Base-by-base conservation (phyloP, 1,140 invertebrate species). In the Lycorma delicatula region DNA sequence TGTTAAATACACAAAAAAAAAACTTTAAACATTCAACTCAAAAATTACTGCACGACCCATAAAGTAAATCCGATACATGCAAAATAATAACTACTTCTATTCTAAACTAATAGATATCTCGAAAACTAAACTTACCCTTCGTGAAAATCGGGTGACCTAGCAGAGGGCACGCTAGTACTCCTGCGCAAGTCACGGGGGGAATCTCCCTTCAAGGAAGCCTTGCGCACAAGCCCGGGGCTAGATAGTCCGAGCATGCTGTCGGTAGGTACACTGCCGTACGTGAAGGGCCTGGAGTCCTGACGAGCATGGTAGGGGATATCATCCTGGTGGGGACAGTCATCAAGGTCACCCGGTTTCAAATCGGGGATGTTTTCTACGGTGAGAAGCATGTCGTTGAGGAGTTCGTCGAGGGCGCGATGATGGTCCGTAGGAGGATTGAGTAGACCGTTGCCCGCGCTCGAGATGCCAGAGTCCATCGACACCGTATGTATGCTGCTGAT, bases 391-490 rank as follows among this genome's bases (percentile, higher is more conserved):
- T 88, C 87, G 64, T 82, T 81, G 49, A 91, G 78, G 54, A 90
- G 76, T 65, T 83, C 83, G 73, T 87, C 84, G 56, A 87, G 75
- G 68, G 83, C 81, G 53, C 80, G 76, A 67, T 82, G 79, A 26
- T 62, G 58, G 49, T 65, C 60, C 3, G 59, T 29, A 28, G 54
- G 36, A 16, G 63, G 72, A 67, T 68, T 72, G 69, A 48, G 69
- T 66, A 56, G 70, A 67, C 62, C 62, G 71, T 72, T 70, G 70
- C 77, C 80, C 65, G 81, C 80, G 54, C 85, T 87, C 64, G 85
- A 87, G 62, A 89, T 89, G 60, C 87, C 86, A 58, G 85, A 87
- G 76, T 90, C 87, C 83, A 89, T 88, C 66, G 86, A 89, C 66
- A 86, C 84, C 62, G 84, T 86, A 72, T 88, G 78, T 61, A 84